These are phyloP conservation scores for Sigmodon hispidus DNA, from an alignment of 2,113 vertebrate genomes.

Conservation along the genomic window DNA sequence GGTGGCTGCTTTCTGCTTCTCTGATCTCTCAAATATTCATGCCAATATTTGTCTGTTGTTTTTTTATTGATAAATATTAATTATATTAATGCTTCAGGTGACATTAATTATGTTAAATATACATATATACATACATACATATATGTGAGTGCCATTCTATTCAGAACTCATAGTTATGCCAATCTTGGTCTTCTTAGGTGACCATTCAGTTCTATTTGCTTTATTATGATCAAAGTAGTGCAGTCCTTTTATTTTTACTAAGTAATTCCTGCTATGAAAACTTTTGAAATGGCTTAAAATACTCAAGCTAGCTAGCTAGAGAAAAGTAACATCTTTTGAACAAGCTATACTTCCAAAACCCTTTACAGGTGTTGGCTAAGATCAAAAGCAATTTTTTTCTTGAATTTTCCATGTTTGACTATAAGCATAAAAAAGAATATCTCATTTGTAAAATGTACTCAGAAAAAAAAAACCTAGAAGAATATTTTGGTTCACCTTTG, in stretches of 20 bases:
- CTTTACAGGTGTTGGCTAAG: background rate
- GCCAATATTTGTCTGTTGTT: no score
- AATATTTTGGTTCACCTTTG: conserved; percentile 45
- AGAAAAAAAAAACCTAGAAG: conserved; percentile 19
- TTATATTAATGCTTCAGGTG: no score
- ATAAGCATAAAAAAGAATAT: conserved; percentile 24
- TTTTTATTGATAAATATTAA: no score
- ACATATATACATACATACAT: background rate
- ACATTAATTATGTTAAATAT: background rate
- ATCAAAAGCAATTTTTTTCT: conserved; percentile 39
- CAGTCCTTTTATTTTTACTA: conserved; percentile 3
- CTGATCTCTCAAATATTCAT: no score
- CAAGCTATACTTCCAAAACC: conserved; percentile 28
- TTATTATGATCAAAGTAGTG: conserved; percentile 46
- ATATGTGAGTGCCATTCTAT: background rate
- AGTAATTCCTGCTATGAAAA: conserved; percentile 5
- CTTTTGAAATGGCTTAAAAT: conserved; percentile 51
- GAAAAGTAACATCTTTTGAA: conserved; percentile 54
- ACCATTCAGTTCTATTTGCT: background rate
- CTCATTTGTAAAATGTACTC: conserved; percentile 16
- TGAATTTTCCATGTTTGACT: background rate
- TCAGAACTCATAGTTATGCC: background rate
- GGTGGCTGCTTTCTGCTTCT: no score
- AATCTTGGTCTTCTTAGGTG: background rate
- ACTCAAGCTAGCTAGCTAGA: background rate